Percentiles rank a stretch among this genome's conserved stretches.
phyloP scores from a whole-genome alignment of 2,113 vertebrate species.

The Propithecus coquereli region DNA sequence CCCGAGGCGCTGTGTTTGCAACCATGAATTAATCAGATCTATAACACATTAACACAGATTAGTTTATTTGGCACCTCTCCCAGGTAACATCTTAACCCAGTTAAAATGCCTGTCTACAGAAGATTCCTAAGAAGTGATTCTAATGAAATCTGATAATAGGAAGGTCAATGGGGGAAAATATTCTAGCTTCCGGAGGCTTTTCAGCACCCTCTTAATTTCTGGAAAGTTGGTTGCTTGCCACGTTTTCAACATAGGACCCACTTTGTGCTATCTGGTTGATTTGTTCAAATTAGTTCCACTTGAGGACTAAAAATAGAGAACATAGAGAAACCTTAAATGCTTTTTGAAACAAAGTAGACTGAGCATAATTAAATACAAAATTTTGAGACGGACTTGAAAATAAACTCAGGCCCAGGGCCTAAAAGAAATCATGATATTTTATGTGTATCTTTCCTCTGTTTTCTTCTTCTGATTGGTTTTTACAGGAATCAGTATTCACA shows the following conservation, averaged over 20 bases:
- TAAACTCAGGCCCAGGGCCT: not conserved
- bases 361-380: slow-evolving; percentile 15
- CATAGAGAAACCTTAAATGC: not conserved
- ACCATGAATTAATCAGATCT: slow-evolving; percentile 66
- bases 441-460: not conserved
- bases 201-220: not conserved
- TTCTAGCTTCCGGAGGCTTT: slow-evolving; percentile 25
- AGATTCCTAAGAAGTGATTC: slow-evolving; percentile 57
- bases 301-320: slow-evolving; percentile 41
- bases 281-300: slow-evolving; percentile 53
- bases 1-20: slow-evolving; percentile 32
- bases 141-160: slow-evolving; percentile 56
- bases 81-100: slow-evolving; percentile 69
- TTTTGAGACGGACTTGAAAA: slow-evolving; percentile 11
- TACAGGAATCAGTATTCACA: slow-evolving; percentile 11
- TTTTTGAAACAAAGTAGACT: slow-evolving; percentile 32
- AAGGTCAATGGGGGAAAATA: not conserved
- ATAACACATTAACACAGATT: slow-evolving; percentile 68
- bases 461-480: slow-evolving; percentile 16
- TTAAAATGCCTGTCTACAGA: slow-evolving; percentile 58
- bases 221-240: slow-evolving; percentile 33
- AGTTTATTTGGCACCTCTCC: slow-evolving; percentile 72
- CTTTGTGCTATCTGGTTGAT: slow-evolving; percentile 30
- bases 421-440: slow-evolving; percentile 26
- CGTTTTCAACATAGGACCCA: slow-evolving; percentile 3